Conservation (phyloP, 2,888 invertebrate species). For the Exephanes ischioxanthus region DNA sequence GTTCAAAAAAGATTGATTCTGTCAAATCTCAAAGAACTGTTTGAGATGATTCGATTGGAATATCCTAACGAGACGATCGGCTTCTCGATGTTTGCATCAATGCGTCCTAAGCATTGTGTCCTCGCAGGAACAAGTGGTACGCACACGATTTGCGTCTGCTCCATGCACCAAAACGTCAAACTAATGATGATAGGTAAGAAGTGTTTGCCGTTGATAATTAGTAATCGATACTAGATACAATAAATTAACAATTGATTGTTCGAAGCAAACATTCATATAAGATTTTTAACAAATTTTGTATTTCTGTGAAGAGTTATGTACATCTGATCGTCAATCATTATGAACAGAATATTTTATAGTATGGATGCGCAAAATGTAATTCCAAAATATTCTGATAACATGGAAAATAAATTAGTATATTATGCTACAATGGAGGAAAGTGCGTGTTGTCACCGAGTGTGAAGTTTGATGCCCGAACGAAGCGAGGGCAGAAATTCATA, state of each 20-base stretch:
- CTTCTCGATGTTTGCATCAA: constrained; percentile 58
- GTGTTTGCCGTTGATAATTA: too few species aligned
- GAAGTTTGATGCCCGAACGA: too few species aligned
- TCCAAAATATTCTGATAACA: background rate
- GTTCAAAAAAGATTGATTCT: constrained; percentile 27
- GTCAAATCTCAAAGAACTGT: constrained; percentile 27
- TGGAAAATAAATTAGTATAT: too few species aligned
- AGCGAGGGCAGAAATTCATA: too few species aligned
- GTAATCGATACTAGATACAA: too few species aligned
- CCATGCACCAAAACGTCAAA: constrained; percentile 63
- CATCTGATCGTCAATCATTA: background rate
- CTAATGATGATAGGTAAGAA: constrained; percentile 53
- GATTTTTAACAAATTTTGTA: background rate
- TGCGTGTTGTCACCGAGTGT: too few species aligned
- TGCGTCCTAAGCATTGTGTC: constrained; percentile 60
- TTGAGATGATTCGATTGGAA: background rate
- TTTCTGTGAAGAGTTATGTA: background rate
- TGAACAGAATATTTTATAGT: background rate
- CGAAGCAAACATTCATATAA: background rate
- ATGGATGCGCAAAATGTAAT: background rate
- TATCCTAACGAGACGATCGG: background rate
- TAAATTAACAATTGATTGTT: background rate
- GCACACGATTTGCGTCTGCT: constrained; percentile 63
- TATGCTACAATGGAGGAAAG: too few species aligned
- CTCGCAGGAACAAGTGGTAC: constrained; percentile 59